These are phyloP conservation scores for Trachemys scripta DNA, from an alignment of 2,113 vertebrate species.

Conservation along the genomic window DNA sequence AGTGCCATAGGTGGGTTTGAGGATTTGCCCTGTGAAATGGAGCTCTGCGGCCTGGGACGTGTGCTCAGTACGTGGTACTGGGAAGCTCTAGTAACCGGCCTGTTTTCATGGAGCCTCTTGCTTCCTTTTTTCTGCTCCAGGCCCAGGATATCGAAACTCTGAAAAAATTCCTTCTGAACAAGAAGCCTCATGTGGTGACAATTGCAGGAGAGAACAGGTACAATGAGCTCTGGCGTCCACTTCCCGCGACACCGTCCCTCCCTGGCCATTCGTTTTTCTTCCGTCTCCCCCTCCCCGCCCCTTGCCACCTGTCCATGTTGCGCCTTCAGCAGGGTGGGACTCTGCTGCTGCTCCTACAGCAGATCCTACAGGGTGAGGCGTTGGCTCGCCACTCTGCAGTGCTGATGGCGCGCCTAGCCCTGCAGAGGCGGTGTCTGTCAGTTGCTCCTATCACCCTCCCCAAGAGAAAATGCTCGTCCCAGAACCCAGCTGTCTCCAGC, in stretches of 20 bases:
- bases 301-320: background rate
- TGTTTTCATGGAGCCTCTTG: background rate
- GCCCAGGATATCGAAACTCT: conserved; percentile 93
- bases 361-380: background rate
- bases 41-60: background rate
- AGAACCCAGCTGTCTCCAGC: too few species aligned
- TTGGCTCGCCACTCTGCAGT: background rate
- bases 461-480: background rate
- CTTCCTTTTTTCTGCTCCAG: conserved; percentile 75
- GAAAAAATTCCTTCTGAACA: conserved; percentile 94
- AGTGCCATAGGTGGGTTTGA: background rate
- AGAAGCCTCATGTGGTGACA: conserved; percentile 96
- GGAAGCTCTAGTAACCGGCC: background rate
- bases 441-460: background rate
- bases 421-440: background rate
- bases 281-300: background rate
- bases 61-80: background rate
- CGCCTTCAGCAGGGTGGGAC: background rate
- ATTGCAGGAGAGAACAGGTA: conserved; percentile 95
- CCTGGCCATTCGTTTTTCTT: background rate
- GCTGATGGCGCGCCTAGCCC: background rate
- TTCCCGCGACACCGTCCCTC: accelerated
- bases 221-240: background rate
- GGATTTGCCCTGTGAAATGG: background rate
- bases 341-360: background rate